phyloP scores from a whole-genome alignment of 2,888 invertebrate species.

The Athalia rosae region DNA sequence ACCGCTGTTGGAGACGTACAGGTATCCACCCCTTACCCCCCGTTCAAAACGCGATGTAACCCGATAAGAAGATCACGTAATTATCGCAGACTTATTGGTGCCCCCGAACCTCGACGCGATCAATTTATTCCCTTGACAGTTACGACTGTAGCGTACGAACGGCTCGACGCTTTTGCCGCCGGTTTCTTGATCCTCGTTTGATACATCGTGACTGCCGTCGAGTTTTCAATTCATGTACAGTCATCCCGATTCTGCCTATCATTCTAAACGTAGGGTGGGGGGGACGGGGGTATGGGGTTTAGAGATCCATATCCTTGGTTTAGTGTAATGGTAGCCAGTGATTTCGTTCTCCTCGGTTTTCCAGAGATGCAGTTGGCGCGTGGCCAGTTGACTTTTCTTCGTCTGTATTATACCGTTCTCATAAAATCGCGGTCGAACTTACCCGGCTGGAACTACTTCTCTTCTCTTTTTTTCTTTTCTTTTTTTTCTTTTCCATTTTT shows the following conservation, averaged over 20 bases:
- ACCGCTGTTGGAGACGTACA: background rate
- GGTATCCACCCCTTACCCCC: too few relatives aligned
- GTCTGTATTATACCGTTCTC: background rate
- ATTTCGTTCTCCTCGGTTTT: constrained; percentile 8
- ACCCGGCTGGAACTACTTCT: constrained; percentile 3
- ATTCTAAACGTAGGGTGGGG: constrained; percentile 22
- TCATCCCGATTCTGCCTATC: constrained; percentile 41
- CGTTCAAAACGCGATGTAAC: too few relatives aligned
- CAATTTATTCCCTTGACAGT: constrained; percentile 45
- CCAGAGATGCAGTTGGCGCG: constrained; percentile 31
- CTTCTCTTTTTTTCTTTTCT: constrained; percentile 1
- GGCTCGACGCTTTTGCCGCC: background rate
- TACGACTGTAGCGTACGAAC: constrained; percentile 12
- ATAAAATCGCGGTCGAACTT: constrained; percentile 35
- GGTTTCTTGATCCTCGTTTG: too few relatives aligned
- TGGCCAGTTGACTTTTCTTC: constrained; percentile 28
- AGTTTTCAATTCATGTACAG: constrained; percentile 9
- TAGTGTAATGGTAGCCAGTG: background rate
- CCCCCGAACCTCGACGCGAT: constrained; percentile 43
- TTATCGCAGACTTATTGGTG: constrained; percentile 47
- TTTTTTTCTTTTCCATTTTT: too few relatives aligned
- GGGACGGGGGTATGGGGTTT: too few relatives aligned
- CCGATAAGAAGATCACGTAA: constrained; percentile 42
- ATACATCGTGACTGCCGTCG: background rate
- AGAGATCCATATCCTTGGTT: constrained; percentile 12